Conservation (phyloP, 2,797 vertebrate genomes). For the Acomys russatus region DNA sequence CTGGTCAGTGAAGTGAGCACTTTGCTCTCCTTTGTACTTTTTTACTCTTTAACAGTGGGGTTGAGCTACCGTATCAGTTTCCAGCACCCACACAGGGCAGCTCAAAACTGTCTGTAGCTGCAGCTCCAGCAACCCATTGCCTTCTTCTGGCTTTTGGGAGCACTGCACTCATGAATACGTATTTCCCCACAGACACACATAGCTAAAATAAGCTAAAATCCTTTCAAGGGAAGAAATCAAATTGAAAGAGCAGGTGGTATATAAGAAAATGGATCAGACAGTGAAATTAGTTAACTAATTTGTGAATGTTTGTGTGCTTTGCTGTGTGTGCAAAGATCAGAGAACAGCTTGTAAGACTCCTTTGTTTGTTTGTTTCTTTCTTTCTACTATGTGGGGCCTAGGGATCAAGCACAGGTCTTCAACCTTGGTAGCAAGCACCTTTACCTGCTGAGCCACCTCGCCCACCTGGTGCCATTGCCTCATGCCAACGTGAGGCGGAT, state of each 20-base stretch:
- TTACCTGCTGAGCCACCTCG: not conserved
- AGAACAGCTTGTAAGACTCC: not conserved
- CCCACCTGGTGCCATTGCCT: too few relatives aligned
- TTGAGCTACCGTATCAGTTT: not conserved
- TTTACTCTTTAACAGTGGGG: not conserved
- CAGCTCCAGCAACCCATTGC: not conserved
- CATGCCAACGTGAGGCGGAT: not conserved
- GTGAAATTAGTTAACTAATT: not conserved
- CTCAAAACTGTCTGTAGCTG: not conserved
- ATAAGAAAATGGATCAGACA: conserved; percentile 18
- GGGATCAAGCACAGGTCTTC: not conserved
- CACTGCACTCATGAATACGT: too few relatives aligned
- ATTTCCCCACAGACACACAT: not conserved
- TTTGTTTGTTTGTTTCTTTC: not conserved
- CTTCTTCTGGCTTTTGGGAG: not conserved
- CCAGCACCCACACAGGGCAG: not conserved
- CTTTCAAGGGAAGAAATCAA: not conserved
- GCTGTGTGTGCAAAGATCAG: not conserved
- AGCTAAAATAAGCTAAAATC: not conserved
- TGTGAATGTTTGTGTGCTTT: not conserved
- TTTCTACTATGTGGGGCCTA: too few relatives aligned
- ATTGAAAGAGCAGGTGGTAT: not conserved
- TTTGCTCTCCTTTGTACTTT: too few relatives aligned
- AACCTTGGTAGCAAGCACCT: not conserved
- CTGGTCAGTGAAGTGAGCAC: not conserved